Percentiles rank a stretch among this genome's conserved stretches.
These are phyloP conservation scores for Ranitomeya variabilis DNA, from an alignment of 2,113 vertebrate genomes.

Conservation along the genomic window DNA sequence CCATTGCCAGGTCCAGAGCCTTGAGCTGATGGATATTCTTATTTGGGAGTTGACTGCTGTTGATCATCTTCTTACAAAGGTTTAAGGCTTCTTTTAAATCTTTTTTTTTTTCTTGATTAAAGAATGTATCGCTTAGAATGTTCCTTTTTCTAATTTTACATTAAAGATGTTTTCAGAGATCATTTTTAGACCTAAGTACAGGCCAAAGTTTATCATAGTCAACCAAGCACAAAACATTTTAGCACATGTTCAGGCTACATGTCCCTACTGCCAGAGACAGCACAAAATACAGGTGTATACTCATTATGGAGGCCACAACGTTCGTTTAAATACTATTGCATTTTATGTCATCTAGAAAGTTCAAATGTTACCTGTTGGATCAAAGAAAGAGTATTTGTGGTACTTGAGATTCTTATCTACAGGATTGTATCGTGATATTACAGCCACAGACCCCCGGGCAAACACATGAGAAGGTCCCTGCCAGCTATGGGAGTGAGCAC, in stretches of 20 bases:
- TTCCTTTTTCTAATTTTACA: background rate
- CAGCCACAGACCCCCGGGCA: background rate
- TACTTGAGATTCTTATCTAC: slow-evolving; percentile 16
- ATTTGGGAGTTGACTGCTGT: slow-evolving; percentile 74
- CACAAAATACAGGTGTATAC: background rate
- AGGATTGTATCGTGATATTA: slow-evolving; percentile 24
- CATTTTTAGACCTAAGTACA: background rate
- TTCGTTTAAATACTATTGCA: background rate
- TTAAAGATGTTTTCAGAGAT: background rate
- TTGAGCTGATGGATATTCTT: slow-evolving; percentile 87
- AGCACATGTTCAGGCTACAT: background rate
- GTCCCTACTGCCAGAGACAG: background rate
- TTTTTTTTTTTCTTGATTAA: slow-evolving; percentile 71
- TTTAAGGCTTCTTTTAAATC: slow-evolving; percentile 74
- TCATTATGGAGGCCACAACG: background rate
- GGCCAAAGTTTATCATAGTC: background rate
- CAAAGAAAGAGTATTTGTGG: background rate
- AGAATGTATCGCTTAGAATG: slow-evolving; percentile 65
- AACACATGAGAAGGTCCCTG: slow-evolving; percentile 19
- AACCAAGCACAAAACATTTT: no score
- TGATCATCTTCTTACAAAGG: slow-evolving; percentile 73
- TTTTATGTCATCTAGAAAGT: background rate
- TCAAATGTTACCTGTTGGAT: slow-evolving; percentile 34
- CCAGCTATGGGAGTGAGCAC: slow-evolving; percentile 18
- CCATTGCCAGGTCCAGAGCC: slow-evolving; percentile 84